Evolutionary conservation across 2,888 invertebrate species (phyloP).

Genomic region (Prionchulus punctatus): DNA sequence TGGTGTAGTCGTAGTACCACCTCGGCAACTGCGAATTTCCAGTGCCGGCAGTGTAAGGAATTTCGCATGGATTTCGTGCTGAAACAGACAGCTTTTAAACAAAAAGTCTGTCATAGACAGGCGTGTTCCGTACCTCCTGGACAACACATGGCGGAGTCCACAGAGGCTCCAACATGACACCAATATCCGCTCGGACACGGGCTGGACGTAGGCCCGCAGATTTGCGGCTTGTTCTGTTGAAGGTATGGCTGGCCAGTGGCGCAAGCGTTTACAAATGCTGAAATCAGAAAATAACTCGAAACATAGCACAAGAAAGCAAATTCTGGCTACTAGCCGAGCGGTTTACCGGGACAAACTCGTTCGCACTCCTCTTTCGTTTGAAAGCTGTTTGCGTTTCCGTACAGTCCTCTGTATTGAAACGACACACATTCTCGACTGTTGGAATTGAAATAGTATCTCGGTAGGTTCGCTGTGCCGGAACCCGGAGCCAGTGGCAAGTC

Average conservation of each 20-base stretch:
- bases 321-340: too few species aligned
- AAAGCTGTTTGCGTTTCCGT: slow-evolving; percentile 27
- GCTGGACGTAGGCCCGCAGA: slow-evolving; percentile 3
- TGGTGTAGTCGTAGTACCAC: slow-evolving; percentile 22
- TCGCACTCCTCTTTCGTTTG: not conserved
- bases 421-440: not conserved
- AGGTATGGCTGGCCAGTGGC: slow-evolving; percentile 12
- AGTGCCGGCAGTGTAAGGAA: not conserved
- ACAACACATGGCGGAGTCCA: not conserved
- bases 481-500: slow-evolving; percentile 22
- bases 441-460: slow-evolving; percentile 1
- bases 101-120: too few species aligned
- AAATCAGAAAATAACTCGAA: too few species aligned
- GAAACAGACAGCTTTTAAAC: too few species aligned
- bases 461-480: slow-evolving; percentile 9
- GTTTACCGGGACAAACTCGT: slow-evolving; percentile 2
- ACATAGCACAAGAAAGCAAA: not conserved
- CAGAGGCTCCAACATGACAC: not conserved
- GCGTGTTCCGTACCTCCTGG: not conserved
- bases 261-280: slow-evolving; percentile 14
- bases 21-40: slow-evolving; percentile 5
- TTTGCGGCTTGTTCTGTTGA: not conserved
- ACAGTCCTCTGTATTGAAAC: slow-evolving; percentile 5
- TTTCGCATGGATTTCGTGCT: too few species aligned
- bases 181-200: not conserved